These are phyloP conservation scores for Dicranocentrus wangi DNA, from an alignment of 2,888 invertebrate genomes.

Conservation along the genomic window DNA sequence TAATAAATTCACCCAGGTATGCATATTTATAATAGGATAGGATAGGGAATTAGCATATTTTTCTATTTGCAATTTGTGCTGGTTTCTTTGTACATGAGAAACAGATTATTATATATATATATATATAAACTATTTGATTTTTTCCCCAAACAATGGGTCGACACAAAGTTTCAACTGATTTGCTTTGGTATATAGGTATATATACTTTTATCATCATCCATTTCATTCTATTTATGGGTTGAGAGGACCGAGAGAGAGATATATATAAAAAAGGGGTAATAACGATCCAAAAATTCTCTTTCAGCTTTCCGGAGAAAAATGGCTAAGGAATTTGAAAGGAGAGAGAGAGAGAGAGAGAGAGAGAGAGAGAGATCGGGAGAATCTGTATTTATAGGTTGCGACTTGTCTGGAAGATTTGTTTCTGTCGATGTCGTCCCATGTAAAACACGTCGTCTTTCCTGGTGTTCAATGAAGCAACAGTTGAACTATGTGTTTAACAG, in stretches of 20 bases:
- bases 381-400: conserved; percentile 44
- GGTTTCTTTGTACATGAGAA: conserved; percentile 18
- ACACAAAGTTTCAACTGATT: too few relatives aligned
- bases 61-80: conserved; percentile 43
- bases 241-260: not conserved
- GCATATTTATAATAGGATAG: too few relatives aligned
- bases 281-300: not conserved
- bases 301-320: conserved; percentile 2
- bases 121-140: too few relatives aligned
- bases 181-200: too few relatives aligned
- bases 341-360: conserved; percentile 21
- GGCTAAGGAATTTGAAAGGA: not conserved
- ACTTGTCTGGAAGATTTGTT: conserved; percentile 50
- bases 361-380: not conserved
- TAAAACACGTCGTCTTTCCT: conserved; percentile 9
- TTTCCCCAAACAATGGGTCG: too few relatives aligned
- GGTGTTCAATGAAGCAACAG: conserved; percentile 50
- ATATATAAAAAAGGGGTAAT: not conserved
- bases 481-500: conserved; percentile 12
- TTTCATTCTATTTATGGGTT: conserved; percentile 5
- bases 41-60: too few relatives aligned
- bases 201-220: too few relatives aligned
- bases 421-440: conserved; percentile 40
- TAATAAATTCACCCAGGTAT: too few relatives aligned
- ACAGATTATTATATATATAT: too few relatives aligned